Evolutionary conservation across 2,888 invertebrate species (phyloP).

Genomic region (Chymomyza amoena): DNA sequence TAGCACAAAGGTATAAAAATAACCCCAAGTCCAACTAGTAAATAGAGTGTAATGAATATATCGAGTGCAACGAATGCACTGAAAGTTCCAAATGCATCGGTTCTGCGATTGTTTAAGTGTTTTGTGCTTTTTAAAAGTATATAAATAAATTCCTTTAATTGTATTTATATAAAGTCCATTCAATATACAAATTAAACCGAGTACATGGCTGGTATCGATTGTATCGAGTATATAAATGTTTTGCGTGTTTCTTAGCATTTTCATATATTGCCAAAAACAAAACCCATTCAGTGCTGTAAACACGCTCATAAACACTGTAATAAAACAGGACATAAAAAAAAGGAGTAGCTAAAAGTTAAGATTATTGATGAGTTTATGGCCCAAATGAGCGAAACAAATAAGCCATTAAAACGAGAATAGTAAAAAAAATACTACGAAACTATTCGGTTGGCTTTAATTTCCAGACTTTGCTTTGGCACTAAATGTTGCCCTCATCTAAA

Average conservation of each 20-base stretch:
- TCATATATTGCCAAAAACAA: conserved; percentile 40
- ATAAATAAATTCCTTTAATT: too few relatives aligned
- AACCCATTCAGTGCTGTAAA: conserved; percentile 43
- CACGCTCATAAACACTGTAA: not conserved
- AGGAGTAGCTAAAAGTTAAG: not conserved
- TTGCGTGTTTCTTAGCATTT: not conserved
- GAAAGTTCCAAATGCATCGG: too few relatives aligned
- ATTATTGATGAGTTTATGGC: not conserved
- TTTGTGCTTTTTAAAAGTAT: too few relatives aligned
- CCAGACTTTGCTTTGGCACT: not conserved
- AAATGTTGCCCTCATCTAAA: not conserved
- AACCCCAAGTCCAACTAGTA: too few relatives aligned
- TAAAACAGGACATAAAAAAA: not conserved
- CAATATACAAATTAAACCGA: too few relatives aligned
- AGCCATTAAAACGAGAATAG: not conserved
- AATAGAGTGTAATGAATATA: too few relatives aligned
- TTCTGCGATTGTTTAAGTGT: too few relatives aligned
- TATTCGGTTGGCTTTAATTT: not conserved
- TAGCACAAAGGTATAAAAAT: too few relatives aligned
- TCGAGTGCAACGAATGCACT: too few relatives aligned
- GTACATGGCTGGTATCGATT: too few relatives aligned
- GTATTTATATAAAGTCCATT: too few relatives aligned
- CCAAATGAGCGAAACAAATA: not conserved
- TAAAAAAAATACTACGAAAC: not conserved
- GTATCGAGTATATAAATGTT: too few relatives aligned